These are phyloP conservation scores for Cacatua alba DNA, from an alignment of 2,113 vertebrate genomes.

Conservation along the genomic window DNA sequence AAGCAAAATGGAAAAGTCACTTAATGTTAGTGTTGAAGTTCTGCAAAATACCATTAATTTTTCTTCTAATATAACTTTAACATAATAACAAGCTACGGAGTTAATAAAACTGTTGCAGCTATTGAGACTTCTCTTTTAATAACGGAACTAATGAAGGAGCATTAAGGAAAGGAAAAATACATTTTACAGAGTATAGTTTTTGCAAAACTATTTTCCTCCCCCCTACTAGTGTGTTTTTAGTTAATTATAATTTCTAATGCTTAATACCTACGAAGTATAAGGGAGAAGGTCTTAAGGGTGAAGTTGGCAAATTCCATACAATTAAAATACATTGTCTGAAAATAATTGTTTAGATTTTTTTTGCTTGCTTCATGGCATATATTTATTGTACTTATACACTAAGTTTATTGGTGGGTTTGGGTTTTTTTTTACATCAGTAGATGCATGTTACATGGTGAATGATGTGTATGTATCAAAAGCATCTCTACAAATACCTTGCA, in stretches of 20 bases:
- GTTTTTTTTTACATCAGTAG: background rate
- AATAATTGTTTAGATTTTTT: background rate
- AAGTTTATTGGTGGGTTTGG: background rate
- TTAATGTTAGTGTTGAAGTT: conserved; percentile 56
- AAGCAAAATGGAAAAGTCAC: conserved; percentile 66
- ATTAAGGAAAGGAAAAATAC: conserved; percentile 45
- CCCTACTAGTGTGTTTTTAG: background rate
- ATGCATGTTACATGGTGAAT: background rate
- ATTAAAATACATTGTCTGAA: background rate
- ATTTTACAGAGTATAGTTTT: background rate
- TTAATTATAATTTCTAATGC: background rate
- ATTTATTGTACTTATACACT: background rate
- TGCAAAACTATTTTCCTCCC: background rate
- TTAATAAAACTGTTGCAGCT: conserved; percentile 72
- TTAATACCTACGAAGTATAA: background rate
- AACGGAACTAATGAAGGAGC: conserved; percentile 61
- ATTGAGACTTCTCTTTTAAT: conserved; percentile 70
- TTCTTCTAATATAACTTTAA: conserved; percentile 39
- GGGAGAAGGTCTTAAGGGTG: background rate
- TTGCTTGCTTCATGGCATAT: background rate
- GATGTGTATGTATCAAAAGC: background rate
- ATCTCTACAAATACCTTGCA: background rate
- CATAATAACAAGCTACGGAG: conserved; percentile 62
- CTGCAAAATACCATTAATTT: conserved; percentile 70
- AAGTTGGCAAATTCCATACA: conserved; percentile 11